Evolutionary conservation across 2,113 vertebrate genomes (phyloP).

Genomic region (Aspiorhynchus laticeps): DNA sequence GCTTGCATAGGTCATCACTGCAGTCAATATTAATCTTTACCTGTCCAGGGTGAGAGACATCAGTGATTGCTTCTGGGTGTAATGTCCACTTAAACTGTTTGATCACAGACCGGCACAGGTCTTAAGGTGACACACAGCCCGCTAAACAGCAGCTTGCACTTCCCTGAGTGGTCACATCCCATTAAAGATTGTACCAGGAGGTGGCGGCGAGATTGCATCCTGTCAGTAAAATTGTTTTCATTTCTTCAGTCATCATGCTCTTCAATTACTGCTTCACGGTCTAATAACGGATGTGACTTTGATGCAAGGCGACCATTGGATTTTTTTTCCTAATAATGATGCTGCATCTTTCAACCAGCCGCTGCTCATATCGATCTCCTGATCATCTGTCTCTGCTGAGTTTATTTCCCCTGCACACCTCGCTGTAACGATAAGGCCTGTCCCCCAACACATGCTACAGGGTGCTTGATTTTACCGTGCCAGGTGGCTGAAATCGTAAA

Average conservation of each 20-base stretch:
- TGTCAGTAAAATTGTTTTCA: conserved; percentile 64
- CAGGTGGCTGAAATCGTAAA: conserved; percentile 41
- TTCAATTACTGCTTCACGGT: conserved; percentile 35
- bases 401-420: conserved; percentile 21
- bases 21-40: conserved; percentile 71
- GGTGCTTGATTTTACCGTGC: conserved; percentile 23
- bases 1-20: conserved; percentile 67
- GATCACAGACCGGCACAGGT: conserved; percentile 60
- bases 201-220: conserved; percentile 50
- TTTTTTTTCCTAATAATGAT: conserved; percentile 35
- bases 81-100: conserved; percentile 71
- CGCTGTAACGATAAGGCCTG: conserved; percentile 26
- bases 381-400: not conserved
- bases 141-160: conserved; percentile 63
- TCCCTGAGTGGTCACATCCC: conserved; percentile 67
- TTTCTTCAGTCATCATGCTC: conserved; percentile 60
- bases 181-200: conserved; percentile 65
- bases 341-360: conserved; percentile 26
- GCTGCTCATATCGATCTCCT: conserved; percentile 2
- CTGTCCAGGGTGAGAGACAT: conserved; percentile 53
- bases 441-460: conserved; percentile 20
- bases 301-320: conserved; percentile 36
- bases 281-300: conserved; percentile 43
- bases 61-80: conserved; percentile 71
- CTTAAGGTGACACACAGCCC: conserved; percentile 68